Evolutionary conservation across 2,888 invertebrate species (phyloP), one percentile per base, ranked within the genome.

Genomic region (Heliconius ethilla): DNA sequence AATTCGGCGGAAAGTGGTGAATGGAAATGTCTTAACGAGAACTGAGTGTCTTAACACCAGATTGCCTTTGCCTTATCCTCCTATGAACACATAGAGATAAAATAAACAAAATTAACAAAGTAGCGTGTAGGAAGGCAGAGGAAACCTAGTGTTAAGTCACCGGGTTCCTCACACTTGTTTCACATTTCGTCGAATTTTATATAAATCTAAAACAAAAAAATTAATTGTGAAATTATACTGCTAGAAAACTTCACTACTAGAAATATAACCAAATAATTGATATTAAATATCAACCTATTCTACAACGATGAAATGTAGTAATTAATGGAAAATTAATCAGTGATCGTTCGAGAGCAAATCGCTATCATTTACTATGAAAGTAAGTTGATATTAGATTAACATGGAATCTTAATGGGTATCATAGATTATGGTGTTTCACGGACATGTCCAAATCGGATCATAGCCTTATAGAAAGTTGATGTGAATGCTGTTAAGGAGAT

Each of bases 311-410:
- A 70, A 79, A 75, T 73, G 67, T 55, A 62, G 72, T 77, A 78
- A 72, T 80, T 78, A 78, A 51, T 75, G 69, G 77, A 74, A 67
- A 67, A 80, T 79, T 79, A 77, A 75, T 78, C 70, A 25, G 70
- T 65, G 75, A 73, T 70, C 76, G 72, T 75, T 77, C 72, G 59
- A 65, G 70, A 76, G 67, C 66, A 76, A 79, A 80, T 78, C 75
- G 76, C 78, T 78, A 76, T 78, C 66, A 62, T 78, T 78, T 80
- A 76, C 77, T 62, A 78, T 78, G 75, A 66, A 78, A 77, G 72
- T 65, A 77, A 77, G 72, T 65, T 27, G 79, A 79, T 76, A 79
- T 76, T 78, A 78, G 69, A 80, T 80, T 76, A 78, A 74, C 77
- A 67, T 55, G 74, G 63, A 75, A 78, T 75, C 73, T 76, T 66